Percentiles rank a stretch among this genome's conserved stretches.
Conservation (phyloP, 2,797 vertebrate genomes). For the Enteromius fasciolatus region DNA sequence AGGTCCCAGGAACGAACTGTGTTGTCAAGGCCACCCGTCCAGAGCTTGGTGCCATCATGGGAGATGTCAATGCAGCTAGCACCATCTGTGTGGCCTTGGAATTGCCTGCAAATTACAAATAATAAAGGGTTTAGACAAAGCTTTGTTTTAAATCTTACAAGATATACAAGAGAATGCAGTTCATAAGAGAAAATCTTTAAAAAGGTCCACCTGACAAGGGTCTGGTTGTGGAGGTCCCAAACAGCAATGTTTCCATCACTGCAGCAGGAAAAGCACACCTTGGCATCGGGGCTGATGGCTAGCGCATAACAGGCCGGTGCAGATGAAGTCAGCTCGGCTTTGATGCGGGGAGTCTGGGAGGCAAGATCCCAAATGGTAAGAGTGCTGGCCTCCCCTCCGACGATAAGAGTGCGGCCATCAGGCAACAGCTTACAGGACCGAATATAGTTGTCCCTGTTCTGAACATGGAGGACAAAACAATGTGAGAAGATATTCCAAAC, state of each 20-base stretch:
- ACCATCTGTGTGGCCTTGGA: conserved; percentile 95
- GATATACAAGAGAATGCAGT: background rate
- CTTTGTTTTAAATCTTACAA: background rate
- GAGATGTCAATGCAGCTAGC: conserved; percentile 99
- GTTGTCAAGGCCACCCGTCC: conserved; percentile 97
- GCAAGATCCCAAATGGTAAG: conserved; percentile 98
- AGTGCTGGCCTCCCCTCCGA: conserved; percentile 94
- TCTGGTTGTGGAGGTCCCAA: conserved; percentile 97
- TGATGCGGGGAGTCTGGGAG: conserved; percentile 92
- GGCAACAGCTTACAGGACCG: conserved; percentile 96
- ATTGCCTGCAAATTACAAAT: conserved; percentile 80
- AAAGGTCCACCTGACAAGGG: conserved; percentile 86
- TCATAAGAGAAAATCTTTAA: background rate
- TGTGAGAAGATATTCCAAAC: background rate
- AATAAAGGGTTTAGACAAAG: background rate
- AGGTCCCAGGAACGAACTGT: conserved; percentile 97
- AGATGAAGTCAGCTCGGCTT: conserved; percentile 93
- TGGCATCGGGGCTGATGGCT: conserved; percentile 95
- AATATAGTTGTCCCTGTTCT: conserved; percentile 98
- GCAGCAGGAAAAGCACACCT: conserved; percentile 98
- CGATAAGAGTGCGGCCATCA: conserved; percentile 93
- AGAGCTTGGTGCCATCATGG: conserved; percentile 94
- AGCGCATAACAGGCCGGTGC: conserved; percentile 94
- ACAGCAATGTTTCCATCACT: conserved; percentile 95
- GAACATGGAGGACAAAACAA: conserved; percentile 37